Base-by-base conservation (phyloP, 1,140 invertebrate genomes). In the Drosophila sturtevanti region DNA sequence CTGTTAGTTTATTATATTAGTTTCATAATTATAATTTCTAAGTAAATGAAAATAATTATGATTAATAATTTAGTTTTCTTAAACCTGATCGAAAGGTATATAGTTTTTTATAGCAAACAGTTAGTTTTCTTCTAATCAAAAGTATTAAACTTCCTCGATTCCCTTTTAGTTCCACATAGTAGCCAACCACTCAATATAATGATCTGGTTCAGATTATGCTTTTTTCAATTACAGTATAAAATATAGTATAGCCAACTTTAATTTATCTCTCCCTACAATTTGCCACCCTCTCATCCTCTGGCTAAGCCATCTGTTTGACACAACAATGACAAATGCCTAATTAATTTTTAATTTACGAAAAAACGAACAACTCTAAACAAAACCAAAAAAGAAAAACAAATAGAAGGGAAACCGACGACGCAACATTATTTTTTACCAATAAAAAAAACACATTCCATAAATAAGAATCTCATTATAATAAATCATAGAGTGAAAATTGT, bases 281-380 rank as follows among this genome's bases (percentile, higher is more conserved):
- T 18, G 9, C 56, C 44, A 52, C 44, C 60, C 44, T 37, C 34
- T 14, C 10, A 12, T 24, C 35, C 10, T 38, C 11, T 12, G 6
- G 41, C 58, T 54, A 18, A 22, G 73, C 73, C 73, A 77, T 77
- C 73, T 77, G 72, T 48, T 97, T 64, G 63, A 77, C 52, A 62
- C 51, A 44, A 63, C 61, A 66, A 82, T 89, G 85, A 89, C 89
- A 89, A 89, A 89, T 89, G 84, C 85, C 81, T 89, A 89, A 89
- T 89, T 89, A 90, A 90, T 89, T 89, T 89, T 89, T 90, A 89
- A 89, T 89, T 86, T 85, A 67, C 54, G 34, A 84, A 89, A 85
- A 77, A 68, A 81, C 66, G 71, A 71, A 56, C 12, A 51, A 18
- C 31, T 14, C 58, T 64, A 73, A n/a, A n/a, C n/a, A n/a, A n/a